Conservation (phyloP, 2,113 vertebrate species). For the Zosterops pallidus region DNA sequence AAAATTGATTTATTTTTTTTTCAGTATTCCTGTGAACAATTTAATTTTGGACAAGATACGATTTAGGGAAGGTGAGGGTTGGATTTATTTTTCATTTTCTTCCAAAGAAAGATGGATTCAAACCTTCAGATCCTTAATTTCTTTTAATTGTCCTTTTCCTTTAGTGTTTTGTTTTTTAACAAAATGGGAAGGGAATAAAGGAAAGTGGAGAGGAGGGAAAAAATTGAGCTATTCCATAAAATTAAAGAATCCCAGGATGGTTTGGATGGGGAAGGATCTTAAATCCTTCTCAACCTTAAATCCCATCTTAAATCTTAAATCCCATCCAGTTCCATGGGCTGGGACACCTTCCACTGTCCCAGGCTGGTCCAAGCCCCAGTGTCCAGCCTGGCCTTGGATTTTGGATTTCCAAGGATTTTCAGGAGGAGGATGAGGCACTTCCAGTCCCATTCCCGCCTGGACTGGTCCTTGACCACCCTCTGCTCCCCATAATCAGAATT, state of each 20-base stretch:
- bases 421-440: no score
- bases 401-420: no score
- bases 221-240: neutral
- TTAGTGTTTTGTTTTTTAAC: neutral
- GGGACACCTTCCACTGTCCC: no score
- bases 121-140: neutral
- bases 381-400: no score
- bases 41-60: neutral
- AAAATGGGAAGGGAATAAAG: neutral
- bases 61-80: neutral
- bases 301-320: no score
- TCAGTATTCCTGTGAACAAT: neutral
- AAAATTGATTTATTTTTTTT: neutral
- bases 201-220: fast-evolving
- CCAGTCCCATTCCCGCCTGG: no score
- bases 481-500: no score
- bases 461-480: no score
- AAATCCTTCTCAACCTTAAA: neutral
- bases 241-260: neutral
- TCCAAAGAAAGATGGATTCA: neutral
- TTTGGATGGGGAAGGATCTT: neutral
- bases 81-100: neutral
- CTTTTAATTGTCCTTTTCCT: neutral
- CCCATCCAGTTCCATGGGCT: no score
- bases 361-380: no score